Percentiles rank a stretch among this genome's conserved stretches.
Conservation (phyloP, 2,113 vertebrate genomes). For the Etheostoma cragini region DNA sequence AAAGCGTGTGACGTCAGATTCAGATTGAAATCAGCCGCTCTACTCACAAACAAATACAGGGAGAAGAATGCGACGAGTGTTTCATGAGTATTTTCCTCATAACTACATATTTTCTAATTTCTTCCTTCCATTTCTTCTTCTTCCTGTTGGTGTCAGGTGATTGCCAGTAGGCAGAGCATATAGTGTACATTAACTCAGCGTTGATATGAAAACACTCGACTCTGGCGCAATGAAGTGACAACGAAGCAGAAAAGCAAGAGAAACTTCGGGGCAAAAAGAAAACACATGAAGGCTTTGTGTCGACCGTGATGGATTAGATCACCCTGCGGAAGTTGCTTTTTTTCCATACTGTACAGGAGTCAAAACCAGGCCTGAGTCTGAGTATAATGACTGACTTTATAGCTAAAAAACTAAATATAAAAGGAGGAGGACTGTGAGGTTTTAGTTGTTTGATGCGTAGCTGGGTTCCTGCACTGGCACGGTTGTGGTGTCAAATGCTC, state of each 20-base stretch:
- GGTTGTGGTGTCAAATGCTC: slow-evolving; percentile 22
- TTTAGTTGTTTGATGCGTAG: not conserved
- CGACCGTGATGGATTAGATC: slow-evolving; percentile 25
- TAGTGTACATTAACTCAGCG: not conserved
- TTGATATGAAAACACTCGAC: slow-evolving; percentile 8
- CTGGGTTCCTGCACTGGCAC: not conserved
- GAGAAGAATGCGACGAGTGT: not conserved
- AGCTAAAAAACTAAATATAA: not conserved
- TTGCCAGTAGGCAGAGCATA: slow-evolving; percentile 28
- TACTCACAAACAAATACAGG: slow-evolving; percentile 1
- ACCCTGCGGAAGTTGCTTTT: not conserved
- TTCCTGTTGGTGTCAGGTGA: slow-evolving; percentile 38
- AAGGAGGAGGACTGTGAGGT: not conserved
- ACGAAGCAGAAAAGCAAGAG: not conserved
- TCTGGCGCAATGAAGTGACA: slow-evolving; percentile 1
- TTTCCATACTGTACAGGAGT: not conserved
- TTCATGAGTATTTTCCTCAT: not conserved
- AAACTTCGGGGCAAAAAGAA: not conserved
- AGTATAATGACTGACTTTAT: not conserved
- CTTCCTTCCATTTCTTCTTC: not conserved
- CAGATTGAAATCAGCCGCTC: slow-evolving; percentile 30
- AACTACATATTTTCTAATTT: not conserved
- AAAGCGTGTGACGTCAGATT: slow-evolving; percentile 15
- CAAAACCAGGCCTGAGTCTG: not conserved
- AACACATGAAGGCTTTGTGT: slow-evolving; percentile 4